These are phyloP conservation scores for Zoanthus gigantus DNA, from an alignment of 92 coral and sea anemone genomes.

Conservation along the genomic window DNA sequence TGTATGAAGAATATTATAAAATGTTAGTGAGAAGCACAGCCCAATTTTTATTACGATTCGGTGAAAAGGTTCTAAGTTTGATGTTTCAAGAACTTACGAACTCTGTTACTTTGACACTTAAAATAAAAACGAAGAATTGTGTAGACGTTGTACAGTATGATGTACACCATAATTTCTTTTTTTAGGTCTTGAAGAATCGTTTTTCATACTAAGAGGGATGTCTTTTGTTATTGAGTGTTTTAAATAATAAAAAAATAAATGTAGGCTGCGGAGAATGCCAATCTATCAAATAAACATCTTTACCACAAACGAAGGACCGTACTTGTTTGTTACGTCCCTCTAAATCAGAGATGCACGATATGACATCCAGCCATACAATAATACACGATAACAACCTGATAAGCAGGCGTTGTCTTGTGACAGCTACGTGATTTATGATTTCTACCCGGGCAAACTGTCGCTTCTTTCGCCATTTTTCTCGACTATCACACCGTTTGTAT, in stretches of 20 bases:
- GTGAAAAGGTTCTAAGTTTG: too few relatives aligned
- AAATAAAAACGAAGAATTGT: not conserved
- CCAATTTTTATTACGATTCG: too few relatives aligned
- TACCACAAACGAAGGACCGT: not conserved
- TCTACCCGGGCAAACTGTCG: slow-evolving; percentile 38
- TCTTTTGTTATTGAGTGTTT: not conserved
- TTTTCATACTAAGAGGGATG: not conserved
- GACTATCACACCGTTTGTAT: slow-evolving; percentile 31
- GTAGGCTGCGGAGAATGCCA: not conserved
- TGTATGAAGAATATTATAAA: too few relatives aligned
- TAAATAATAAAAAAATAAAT: not conserved
- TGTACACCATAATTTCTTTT: not conserved
- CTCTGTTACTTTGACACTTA: not conserved
- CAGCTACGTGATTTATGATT: slow-evolving; percentile 54
- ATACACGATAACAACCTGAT: slow-evolving; percentile 36
- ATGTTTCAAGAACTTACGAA: not conserved
- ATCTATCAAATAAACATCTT: not conserved
- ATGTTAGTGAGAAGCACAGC: too few relatives aligned
- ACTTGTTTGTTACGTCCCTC: not conserved
- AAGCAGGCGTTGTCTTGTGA: slow-evolving; percentile 47
- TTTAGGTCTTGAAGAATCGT: not conserved
- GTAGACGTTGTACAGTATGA: not conserved
- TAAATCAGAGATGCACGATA: slow-evolving; percentile 20
- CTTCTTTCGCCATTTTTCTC: slow-evolving; percentile 50
- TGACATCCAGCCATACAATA: slow-evolving; percentile 20